Evolutionary conservation across 2,888 invertebrate genomes (phyloP), one percentile per base, ranked within the genome.

Genomic region (Lepidochrysops patricia): DNA sequence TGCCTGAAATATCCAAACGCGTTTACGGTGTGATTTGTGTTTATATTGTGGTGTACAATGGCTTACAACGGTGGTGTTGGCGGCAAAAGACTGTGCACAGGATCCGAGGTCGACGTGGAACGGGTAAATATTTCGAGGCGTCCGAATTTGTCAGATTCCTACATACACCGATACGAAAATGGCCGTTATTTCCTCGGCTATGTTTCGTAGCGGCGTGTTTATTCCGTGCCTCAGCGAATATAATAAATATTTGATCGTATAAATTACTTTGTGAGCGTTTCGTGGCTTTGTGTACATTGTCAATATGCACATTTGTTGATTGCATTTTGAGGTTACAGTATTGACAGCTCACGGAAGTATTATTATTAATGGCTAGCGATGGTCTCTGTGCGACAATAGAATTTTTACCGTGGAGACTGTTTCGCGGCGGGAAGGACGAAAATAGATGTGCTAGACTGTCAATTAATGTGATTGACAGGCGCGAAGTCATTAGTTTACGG

Each of bases 61-160:
- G 92, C 92, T 91, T 92, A 92, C 90, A 92, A 92, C 90, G 92
- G 92, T 78, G 92, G 92, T 90, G 91, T 91, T 82, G 86, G 84
- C 76, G 86, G 84, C 76, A 89, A 90, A 79, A 87, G 89, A 85
- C 84, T 89, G 75, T 89, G 89, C 74, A 83, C 88, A 67, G 88
- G 87, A 64, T 84, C 85, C 64, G 89, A 90, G 66, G 75, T 89
- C 67, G 89, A 89, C 71, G 86, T 89, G 57, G 89, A 90, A 82
- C 86, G 89, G 87, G 89, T 90, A 67, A 81, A 84, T 80, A 67
- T 66, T 62, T 57, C 63, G 63, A 69, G 70, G 69, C 62, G 61
- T 65, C 65, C 58, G 65, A 63, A 68, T 69, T 77, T 75, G 75
- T 73, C 76, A 74, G 74, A 74, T 70, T 72, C 71, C 67, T 74